phyloP scores from a whole-genome alignment of 2,797 vertebrate genomes.

The Myotis findleyi region DNA sequence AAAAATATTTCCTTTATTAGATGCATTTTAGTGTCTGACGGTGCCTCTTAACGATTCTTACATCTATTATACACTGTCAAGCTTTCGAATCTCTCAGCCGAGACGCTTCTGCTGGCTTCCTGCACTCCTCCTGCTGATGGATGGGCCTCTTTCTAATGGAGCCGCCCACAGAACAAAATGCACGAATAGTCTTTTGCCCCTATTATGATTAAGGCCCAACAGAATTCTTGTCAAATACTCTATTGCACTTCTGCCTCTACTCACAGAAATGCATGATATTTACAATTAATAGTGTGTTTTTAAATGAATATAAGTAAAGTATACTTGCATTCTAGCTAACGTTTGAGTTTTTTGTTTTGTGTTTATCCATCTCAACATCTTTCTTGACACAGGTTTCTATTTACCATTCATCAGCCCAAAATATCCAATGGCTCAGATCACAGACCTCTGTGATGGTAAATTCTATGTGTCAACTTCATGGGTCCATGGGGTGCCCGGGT shows the following conservation, averaged over 20 bases:
- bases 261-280: slow-evolving; percentile 6
- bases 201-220: neutral
- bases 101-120: slow-evolving; percentile 76
- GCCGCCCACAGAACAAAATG: slow-evolving; percentile 17
- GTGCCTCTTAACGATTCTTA: slow-evolving; percentile 37
- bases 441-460: neutral
- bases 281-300: slow-evolving; percentile 6
- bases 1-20: slow-evolving; percentile 73
- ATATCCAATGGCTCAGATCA: neutral
- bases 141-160: slow-evolving; percentile 68
- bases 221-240: slow-evolving; percentile 37
- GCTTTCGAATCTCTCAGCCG: slow-evolving; percentile 73
- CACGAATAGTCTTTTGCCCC: slow-evolving; percentile 47
- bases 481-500: neutral
- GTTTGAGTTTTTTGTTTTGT: neutral
- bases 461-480: neutral
- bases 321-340: neutral
- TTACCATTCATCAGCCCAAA: neutral
- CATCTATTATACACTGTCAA: slow-evolving; percentile 65
- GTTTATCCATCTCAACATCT: neutral
- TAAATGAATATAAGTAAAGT: slow-evolving; percentile 12
- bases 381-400: neutral
- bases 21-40: slow-evolving; percentile 61
- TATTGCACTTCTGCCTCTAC: slow-evolving; percentile 50
- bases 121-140: neutral